phyloP scores from a whole-genome alignment of 2,113 vertebrate genomes.

The Ciconia boyciana region DNA sequence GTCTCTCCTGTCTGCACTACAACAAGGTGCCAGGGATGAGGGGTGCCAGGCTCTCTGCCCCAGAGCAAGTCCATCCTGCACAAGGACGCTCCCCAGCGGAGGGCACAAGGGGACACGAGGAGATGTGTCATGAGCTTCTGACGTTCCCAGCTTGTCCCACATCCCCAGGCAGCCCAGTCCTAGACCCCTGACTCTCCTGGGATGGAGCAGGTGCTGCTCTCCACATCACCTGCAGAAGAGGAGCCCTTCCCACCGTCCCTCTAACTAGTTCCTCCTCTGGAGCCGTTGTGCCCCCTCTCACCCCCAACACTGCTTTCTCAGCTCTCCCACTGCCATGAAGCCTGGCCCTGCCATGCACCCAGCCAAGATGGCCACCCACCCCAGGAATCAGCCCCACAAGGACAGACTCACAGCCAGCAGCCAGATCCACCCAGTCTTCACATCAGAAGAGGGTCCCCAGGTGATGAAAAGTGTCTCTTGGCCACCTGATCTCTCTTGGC shows the following conservation, averaged over 20 bases:
- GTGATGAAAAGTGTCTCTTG: not conserved
- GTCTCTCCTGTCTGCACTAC: not conserved
- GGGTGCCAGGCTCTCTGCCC: not conserved
- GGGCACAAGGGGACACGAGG: not conserved
- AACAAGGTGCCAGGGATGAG: not conserved
- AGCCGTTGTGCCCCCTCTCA: not conserved
- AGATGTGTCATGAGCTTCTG: not conserved
- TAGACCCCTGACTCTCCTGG: not conserved
- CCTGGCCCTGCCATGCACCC: not conserved
- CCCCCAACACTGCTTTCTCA: not conserved
- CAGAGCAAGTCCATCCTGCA: not conserved
- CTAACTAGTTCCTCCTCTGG: not conserved
- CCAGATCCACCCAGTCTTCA: not conserved
- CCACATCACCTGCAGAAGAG: not conserved
- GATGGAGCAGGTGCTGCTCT: not conserved
- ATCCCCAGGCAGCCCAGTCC: not conserved
- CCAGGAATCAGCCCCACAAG: not conserved
- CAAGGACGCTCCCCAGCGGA: accelerated
- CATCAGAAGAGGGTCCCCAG: not conserved
- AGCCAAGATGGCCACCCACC: not conserved
- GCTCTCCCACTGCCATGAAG: not conserved
- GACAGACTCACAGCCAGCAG: not conserved
- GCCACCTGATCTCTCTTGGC: not conserved
- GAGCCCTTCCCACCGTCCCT: not conserved
- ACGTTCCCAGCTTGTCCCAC: not conserved